phyloP scores from a whole-genome alignment of 2,888 invertebrate genomes.

The Eurytoma californica region DNA sequence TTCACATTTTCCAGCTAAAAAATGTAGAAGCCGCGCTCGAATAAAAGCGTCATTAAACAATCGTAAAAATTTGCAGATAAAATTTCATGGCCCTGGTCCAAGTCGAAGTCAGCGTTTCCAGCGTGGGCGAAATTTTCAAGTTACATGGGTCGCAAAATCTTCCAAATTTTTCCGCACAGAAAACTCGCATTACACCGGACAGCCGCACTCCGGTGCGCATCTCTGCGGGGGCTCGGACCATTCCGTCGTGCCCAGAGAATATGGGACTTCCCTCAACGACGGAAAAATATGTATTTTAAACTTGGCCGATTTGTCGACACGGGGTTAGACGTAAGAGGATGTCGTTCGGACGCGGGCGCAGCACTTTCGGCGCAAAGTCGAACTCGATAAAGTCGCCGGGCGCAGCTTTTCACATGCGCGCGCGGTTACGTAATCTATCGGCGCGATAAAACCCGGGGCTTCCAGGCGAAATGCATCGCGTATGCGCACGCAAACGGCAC shows the following conservation, averaged over 20 bases:
- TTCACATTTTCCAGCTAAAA: no score
- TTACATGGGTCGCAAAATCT: no score
- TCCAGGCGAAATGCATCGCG: no score
- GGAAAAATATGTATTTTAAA: slow-evolving; percentile 68
- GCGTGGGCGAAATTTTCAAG: no score
- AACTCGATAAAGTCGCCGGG: slow-evolving; percentile 38
- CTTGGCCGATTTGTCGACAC: slow-evolving; percentile 68
- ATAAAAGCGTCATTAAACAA: no score
- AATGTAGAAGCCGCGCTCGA: no score
- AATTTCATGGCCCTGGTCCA: no score
- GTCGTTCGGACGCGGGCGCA: slow-evolving; percentile 31
- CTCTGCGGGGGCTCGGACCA: neutral
- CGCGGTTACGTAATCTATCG: neutral
- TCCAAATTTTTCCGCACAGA: no score
- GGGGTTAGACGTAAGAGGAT: no score
- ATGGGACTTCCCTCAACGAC: slow-evolving; percentile 62
- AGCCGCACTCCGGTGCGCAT: neutral
- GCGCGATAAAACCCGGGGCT: slow-evolving; percentile 10
- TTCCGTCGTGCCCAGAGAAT: neutral
- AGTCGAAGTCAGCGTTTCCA: no score
- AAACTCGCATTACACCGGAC: neutral
- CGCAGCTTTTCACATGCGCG: slow-evolving; percentile 3
- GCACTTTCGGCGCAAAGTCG: slow-evolving; percentile 56
- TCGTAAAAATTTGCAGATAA: no score
- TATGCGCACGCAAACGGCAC: no score